A percentile compares a stretch with the other conserved stretches of the same genome.
These are phyloP conservation scores for Drosophila fulvimacula DNA, from an alignment of 2,888 invertebrate genomes.

Conservation along the genomic window DNA sequence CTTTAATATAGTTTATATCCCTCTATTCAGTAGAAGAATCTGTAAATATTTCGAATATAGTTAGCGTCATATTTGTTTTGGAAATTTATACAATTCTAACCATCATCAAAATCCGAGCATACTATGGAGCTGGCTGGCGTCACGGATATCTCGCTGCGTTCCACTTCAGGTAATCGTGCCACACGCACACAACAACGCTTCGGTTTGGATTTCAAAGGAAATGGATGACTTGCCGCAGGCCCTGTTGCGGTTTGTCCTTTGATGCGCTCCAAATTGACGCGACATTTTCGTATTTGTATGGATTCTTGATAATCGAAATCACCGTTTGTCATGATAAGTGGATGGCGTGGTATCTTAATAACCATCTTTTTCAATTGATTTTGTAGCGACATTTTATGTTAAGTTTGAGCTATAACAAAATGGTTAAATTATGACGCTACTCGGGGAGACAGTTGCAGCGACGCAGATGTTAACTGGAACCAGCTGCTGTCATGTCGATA, in stretches of 20 bases:
- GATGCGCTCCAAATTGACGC: conserved; percentile 67
- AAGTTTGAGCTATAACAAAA: background rate
- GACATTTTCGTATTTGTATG: conserved; percentile 68
- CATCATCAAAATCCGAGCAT: conserved; percentile 58
- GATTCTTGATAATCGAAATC: conserved; percentile 39
- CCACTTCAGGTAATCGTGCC: conserved; percentile 67
- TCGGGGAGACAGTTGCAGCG: background rate
- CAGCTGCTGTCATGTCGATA: conserved; percentile 45
- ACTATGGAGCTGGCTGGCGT: conserved; percentile 73
- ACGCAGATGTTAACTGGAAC: conserved; percentile 1
- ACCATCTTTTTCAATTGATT: conserved; percentile 66
- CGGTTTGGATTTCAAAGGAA: conserved; percentile 42
- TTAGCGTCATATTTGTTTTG: background rate
- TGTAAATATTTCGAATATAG: conserved; percentile 8
- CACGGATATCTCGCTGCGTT: conserved; percentile 68
- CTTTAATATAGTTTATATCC: background rate
- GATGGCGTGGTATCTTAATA: conserved; percentile 68
- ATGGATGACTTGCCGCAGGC: conserved; percentile 14
- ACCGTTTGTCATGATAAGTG: conserved; percentile 51
- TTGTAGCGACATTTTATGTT: conserved; percentile 47
- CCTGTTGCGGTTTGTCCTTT: conserved; percentile 31
- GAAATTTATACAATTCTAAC: conserved; percentile 2
- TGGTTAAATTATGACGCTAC: conserved; percentile 23
- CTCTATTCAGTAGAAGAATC: conserved; percentile 27
- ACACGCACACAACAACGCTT: conserved; percentile 74